phyloP scores from a whole-genome alignment of 2,888 invertebrate genomes.

The Horisme vitalbata region DNA sequence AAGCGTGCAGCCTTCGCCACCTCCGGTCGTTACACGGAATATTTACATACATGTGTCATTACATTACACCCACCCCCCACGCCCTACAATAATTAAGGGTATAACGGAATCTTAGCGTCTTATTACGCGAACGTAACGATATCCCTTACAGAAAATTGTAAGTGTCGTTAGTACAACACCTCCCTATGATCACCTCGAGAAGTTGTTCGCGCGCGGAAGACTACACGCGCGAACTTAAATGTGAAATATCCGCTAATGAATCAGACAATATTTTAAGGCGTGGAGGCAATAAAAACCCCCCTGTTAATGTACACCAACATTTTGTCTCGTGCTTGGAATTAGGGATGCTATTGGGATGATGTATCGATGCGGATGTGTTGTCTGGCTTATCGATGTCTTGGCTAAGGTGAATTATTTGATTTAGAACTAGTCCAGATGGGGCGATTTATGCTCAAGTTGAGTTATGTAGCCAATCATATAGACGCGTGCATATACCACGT shows the following conservation, averaged over 20 bases:
- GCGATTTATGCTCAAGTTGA: no score
- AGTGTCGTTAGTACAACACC: slow-evolving; percentile 68
- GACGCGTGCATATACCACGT: no score
- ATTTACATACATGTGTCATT: slow-evolving; percentile 83
- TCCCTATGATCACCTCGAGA: slow-evolving; percentile 66
- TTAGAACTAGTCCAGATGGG: no score
- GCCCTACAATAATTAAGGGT: slow-evolving; percentile 77
- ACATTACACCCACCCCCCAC: slow-evolving; percentile 51
- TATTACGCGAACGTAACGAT: slow-evolving; percentile 81
- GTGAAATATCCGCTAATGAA: slow-evolving; percentile 82
- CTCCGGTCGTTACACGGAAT: slow-evolving; percentile 76
- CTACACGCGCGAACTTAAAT: slow-evolving; percentile 76
- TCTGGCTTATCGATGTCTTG: slow-evolving; percentile 8
- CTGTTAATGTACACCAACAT: slow-evolving; percentile 78
- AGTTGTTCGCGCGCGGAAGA: slow-evolving; percentile 54
- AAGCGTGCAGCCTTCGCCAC: slow-evolving; percentile 78
- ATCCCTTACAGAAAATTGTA: slow-evolving; percentile 82
- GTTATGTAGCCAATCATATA: no score
- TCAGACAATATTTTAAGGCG: slow-evolving; percentile 83
- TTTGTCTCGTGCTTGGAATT: slow-evolving; percentile 76
- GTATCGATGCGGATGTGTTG: slow-evolving; percentile 62
- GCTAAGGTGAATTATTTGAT: neutral
- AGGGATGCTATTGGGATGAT: slow-evolving; percentile 73
- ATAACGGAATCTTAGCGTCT: slow-evolving; percentile 83
- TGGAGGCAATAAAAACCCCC: slow-evolving; percentile 79